Percentiles rank a stretch among this genome's conserved stretches.
Conservation (phyloP, 2,888 invertebrate genomes). For the Sminthurides aquaticus region DNA sequence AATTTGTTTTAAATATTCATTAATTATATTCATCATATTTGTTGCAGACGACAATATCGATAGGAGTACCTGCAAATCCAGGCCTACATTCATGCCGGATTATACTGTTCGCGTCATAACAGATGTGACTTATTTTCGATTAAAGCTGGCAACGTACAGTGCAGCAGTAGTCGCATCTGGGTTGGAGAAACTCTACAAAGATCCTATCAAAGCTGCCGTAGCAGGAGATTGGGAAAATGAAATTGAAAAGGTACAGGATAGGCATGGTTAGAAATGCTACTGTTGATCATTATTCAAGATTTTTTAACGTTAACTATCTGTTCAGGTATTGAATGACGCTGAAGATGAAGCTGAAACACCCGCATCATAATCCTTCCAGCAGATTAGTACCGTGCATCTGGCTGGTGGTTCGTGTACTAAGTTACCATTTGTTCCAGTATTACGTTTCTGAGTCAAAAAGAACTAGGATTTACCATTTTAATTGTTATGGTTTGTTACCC, state of each 20-base stretch:
- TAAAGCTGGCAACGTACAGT: constrained; percentile 75
- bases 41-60: neutral
- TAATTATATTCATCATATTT: neutral
- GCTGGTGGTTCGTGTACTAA: no score
- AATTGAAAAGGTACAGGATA: constrained; percentile 44
- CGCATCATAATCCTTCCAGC: neutral
- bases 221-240: constrained; percentile 67
- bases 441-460: neutral
- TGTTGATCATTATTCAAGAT: neutral
- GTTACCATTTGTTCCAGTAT: neutral
- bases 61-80: neutral
- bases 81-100: constrained; percentile 81
- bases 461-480: neutral
- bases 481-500: no score
- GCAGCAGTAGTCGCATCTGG: constrained; percentile 83
- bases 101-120: constrained; percentile 78
- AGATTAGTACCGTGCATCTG: no score
- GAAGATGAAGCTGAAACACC: constrained; percentile 9
- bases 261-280: no score
- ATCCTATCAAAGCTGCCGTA: constrained; percentile 50
- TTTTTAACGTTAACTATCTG: neutral
- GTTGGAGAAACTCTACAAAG: constrained; percentile 63
- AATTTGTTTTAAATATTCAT: neutral
- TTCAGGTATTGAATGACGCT: constrained; percentile 15
- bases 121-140: constrained; percentile 76